Conservation (phyloP, 2,113 vertebrate genomes). For the Potamarius usumacintae region DNA sequence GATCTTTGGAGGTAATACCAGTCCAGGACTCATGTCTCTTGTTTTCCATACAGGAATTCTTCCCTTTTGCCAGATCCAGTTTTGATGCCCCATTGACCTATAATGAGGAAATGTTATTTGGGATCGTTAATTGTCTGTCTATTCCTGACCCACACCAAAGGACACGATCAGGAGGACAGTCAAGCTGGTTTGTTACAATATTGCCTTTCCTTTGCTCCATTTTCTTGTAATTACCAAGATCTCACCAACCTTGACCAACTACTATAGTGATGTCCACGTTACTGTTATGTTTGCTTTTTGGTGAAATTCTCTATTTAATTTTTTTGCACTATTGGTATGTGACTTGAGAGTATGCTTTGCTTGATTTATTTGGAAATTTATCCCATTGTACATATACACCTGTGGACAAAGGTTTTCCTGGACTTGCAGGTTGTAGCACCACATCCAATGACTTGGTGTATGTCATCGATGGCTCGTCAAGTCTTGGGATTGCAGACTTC, state of each 20-base stretch:
- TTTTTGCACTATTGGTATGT: background rate
- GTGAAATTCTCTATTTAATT: background rate
- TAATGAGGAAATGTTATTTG: constrained; percentile 50
- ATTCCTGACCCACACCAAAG: constrained; percentile 22
- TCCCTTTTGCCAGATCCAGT: background rate
- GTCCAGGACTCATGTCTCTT: background rate
- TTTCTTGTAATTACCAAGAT: background rate
- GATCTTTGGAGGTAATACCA: background rate
- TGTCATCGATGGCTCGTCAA: constrained; percentile 69
- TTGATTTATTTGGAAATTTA: background rate
- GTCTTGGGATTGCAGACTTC: constrained; percentile 63
- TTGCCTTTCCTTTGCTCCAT: background rate
- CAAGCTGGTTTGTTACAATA: constrained; percentile 54
- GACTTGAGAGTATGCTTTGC: background rate
- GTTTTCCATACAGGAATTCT: background rate
- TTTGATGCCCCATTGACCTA: constrained; percentile 22
- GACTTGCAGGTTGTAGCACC: constrained; percentile 67
- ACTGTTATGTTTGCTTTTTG: background rate
- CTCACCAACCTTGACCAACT: background rate
- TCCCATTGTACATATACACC: constrained; percentile 9
- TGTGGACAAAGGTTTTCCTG: constrained; percentile 33
- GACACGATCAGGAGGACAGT: constrained; percentile 45
- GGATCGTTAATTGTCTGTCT: constrained; percentile 38
- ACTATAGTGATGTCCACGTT: background rate
- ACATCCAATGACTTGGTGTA: constrained; percentile 68